Conservation (phyloP, 2,888 invertebrate species). For the Ypsolopha scabrella region DNA sequence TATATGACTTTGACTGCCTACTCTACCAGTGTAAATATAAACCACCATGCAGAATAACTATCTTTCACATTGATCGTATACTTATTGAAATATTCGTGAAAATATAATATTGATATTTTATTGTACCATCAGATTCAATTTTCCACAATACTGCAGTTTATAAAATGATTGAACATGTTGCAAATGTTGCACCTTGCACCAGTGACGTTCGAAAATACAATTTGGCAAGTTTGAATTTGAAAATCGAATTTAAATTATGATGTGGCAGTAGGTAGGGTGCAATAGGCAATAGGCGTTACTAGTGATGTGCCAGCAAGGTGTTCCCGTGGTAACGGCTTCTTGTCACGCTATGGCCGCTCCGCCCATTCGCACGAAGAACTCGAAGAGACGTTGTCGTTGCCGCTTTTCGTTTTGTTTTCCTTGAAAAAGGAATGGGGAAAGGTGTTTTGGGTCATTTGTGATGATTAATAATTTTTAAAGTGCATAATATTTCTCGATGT, state of each 20-base stretch:
- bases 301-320: slow-evolving; percentile 62
- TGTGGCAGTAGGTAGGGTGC: not conserved
- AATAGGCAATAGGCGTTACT: slow-evolving; percentile 61
- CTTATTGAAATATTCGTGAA: not conserved
- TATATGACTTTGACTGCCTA: not conserved
- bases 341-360: slow-evolving; percentile 58
- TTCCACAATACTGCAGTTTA: not conserved
- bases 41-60: no score
- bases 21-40: no score
- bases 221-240: not conserved
- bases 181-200: no score
- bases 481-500: no score
- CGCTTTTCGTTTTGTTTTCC: not conserved
- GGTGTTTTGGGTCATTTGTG: no score
- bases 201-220: not conserved
- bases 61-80: no score
- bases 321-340: slow-evolving; percentile 53
- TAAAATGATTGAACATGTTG: not conserved
- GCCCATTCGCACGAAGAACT: slow-evolving; percentile 49
- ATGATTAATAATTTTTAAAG: no score
- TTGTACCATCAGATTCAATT: not conserved
- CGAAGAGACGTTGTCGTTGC: not conserved
- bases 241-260: slow-evolving; percentile 3
- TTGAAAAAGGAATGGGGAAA: no score
- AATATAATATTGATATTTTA: not conserved